These are phyloP conservation scores for Globia sparganii DNA, from an alignment of 2,888 invertebrate genomes.

Conservation along the genomic window DNA sequence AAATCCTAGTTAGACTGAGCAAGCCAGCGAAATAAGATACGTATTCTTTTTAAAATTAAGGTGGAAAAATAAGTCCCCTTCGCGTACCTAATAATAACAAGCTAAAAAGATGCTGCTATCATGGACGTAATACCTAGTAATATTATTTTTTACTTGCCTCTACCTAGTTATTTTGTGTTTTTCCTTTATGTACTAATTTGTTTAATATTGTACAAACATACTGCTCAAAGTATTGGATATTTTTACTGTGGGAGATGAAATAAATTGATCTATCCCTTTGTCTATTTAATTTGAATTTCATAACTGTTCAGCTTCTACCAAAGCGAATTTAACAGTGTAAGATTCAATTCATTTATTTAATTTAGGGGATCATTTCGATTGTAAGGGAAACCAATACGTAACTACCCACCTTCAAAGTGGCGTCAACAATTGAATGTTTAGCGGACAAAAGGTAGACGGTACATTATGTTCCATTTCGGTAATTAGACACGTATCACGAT, in stretches of 20 bases:
- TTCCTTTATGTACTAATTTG: neutral
- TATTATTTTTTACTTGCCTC: conserved; percentile 2
- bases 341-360: conserved; percentile 36
- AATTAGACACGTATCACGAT: conserved; percentile 68
- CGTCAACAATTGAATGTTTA: conserved; percentile 40
- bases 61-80: conserved; percentile 30
- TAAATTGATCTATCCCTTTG: neutral
- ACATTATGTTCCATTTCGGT: conserved; percentile 62
- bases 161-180: neutral
- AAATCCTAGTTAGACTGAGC: conserved; percentile 32
- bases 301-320: neutral
- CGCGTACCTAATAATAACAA: conserved; percentile 38
- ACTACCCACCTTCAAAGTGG: conserved; percentile 33
- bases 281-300: neutral
- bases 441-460: conserved; percentile 32
- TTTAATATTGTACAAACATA: neutral
- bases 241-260: neutral
- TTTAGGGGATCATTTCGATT: conserved; percentile 8
- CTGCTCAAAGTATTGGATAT: neutral
- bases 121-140: conserved; percentile 8
- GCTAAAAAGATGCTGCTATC: conserved; percentile 27
- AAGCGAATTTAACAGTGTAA: conserved; percentile 10
- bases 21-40: conserved; percentile 44
- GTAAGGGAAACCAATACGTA: conserved; percentile 27
- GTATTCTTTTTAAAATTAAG: conserved; percentile 47